phyloP scores from a whole-genome alignment of 2,888 invertebrate genomes.

The Aplocera efformata region DNA sequence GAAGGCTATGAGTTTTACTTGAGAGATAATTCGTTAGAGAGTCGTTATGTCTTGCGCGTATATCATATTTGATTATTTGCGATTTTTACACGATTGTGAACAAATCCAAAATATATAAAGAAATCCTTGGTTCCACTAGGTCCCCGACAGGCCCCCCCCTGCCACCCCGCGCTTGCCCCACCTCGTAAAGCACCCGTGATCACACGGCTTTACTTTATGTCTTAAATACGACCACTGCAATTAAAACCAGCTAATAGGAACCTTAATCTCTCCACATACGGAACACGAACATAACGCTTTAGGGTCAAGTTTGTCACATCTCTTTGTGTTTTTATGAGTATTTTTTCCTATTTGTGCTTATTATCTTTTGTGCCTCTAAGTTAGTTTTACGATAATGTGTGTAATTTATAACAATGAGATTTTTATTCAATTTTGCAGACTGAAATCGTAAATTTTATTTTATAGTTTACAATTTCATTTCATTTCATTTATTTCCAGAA shows the following conservation, averaged over 20 bases:
- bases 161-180: no score
- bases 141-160: neutral
- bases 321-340: constrained; percentile 6
- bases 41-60: no score
- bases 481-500: no score
- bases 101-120: no score
- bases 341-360: constrained; percentile 1
- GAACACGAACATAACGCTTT: neutral
- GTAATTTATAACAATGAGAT: constrained; percentile 5
- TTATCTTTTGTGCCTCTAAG: constrained; percentile 8
- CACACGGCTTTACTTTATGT: constrained; percentile 23
- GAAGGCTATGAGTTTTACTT: no score
- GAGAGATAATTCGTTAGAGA: no score
- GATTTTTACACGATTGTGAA: no score
- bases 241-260: constrained; percentile 3
- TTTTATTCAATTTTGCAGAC: constrained; percentile 7
- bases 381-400: constrained; percentile 8
- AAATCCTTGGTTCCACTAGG: no score
- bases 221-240: constrained; percentile 14
- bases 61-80: no score
- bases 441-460: constrained; percentile 10
- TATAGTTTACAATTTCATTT: constrained; percentile 1
- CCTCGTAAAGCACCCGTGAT: constrained; percentile 32
- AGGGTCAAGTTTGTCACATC: constrained; percentile 9
- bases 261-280: constrained; percentile 11